Percentiles rank a stretch among this genome's conserved stretches.
These are phyloP conservation scores for Acrocephalus scirpaceus DNA, from an alignment of 2,797 vertebrate species.

Conservation along the genomic window DNA sequence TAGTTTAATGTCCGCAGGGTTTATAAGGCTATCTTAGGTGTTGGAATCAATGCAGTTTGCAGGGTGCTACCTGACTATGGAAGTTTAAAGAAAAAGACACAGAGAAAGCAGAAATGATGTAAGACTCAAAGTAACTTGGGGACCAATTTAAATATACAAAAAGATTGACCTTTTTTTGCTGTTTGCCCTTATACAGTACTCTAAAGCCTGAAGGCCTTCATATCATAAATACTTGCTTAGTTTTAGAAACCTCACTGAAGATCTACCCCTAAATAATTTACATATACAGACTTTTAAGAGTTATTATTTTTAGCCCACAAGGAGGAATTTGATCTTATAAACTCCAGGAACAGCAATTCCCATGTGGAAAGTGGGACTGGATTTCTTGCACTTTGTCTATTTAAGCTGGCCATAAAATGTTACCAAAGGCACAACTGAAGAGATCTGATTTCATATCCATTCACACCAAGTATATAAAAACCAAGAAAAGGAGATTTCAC, in stretches of 20 bases:
- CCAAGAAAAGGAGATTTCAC: not conserved
- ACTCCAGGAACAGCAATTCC: not conserved
- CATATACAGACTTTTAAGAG: not conserved
- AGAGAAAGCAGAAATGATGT: slow-evolving; percentile 2
- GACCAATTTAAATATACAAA: not conserved
- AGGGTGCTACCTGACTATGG: slow-evolving; percentile 17
- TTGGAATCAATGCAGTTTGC: slow-evolving; percentile 29
- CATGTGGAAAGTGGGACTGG: not conserved
- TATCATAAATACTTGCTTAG: not conserved
- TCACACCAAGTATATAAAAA: not conserved
- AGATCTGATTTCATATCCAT: not conserved
- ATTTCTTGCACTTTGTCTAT: not conserved
- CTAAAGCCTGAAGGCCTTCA: not conserved
- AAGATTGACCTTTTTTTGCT: not conserved
- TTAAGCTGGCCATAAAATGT: not conserved
- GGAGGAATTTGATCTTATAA: slow-evolving; percentile 23
- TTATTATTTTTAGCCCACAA: not conserved
- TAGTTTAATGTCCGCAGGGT: slow-evolving; percentile 72
- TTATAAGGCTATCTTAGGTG: slow-evolving; percentile 64
- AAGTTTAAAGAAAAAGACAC: not conserved
- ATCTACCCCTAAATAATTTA: slow-evolving; percentile 29
- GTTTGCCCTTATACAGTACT: not conserved
- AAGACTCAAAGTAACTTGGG: not conserved
- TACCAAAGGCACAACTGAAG: not conserved
- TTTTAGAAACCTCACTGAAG: not conserved